phyloP scores from a whole-genome alignment of 2,888 invertebrate genomes.

The Eristalinus sepulchralis region DNA sequence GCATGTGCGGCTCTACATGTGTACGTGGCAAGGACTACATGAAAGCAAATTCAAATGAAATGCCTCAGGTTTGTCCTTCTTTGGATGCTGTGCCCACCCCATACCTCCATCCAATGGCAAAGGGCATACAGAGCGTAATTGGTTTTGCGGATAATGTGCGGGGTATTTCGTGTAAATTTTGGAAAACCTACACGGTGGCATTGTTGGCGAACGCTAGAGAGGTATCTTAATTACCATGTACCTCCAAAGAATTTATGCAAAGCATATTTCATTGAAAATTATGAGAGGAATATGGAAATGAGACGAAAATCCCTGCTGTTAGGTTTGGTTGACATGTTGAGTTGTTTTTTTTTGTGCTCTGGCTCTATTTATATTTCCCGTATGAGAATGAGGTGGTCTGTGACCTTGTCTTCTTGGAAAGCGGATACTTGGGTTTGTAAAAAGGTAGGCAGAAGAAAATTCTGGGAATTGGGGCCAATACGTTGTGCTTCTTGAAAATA shows the following conservation, averaged over 20 bases:
- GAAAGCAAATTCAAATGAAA: constrained; percentile 28
- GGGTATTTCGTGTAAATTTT: constrained; percentile 7
- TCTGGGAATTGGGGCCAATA: too few species aligned
- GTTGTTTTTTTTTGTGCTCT: neutral
- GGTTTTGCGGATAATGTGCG: constrained; percentile 19
- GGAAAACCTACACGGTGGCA: neutral
- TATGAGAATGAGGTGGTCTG: neutral
- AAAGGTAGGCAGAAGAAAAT: too few species aligned
- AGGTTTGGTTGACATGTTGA: neutral
- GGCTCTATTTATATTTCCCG: neutral
- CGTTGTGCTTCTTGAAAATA: too few species aligned
- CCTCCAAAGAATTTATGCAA: constrained; percentile 13
- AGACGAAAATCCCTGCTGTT: neutral
- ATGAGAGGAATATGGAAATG: constrained; percentile 19
- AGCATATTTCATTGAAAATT: constrained; percentile 36
- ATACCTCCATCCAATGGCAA: neutral
- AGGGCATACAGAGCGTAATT: neutral
- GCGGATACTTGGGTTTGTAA: too few species aligned
- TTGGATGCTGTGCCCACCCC: neutral
- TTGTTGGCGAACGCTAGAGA: neutral
- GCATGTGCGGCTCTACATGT: neutral
- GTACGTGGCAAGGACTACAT: neutral
- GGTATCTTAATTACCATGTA: constrained; percentile 24
- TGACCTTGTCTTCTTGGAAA: neutral
- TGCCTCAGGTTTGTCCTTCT: neutral